Evolutionary conservation across 2,888 invertebrate species (phyloP), one percentile per base, ranked within the genome.

Genomic region (Acronicta alni): DNA sequence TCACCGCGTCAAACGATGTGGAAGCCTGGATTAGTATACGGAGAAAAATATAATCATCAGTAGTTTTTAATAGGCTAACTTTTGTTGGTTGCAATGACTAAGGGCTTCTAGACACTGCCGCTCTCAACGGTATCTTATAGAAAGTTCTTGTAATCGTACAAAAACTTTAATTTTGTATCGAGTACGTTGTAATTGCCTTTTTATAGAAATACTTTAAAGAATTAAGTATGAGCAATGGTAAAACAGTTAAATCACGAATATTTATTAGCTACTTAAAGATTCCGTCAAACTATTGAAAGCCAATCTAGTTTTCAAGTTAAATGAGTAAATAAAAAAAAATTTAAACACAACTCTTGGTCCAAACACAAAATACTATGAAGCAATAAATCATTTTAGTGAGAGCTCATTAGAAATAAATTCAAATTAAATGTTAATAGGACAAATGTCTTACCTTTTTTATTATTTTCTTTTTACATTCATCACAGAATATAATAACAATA

Each of bases 341-440:
- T 41, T 7, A 20, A 0, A n/a, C 3, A 7, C 3, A 10, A 18
- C 8, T 20, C 10, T 64, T 82, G 86, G 87, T 85, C 88, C 88
- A 88, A 87, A 84, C 84, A 81, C 73, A 73, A 68, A 57, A 73
- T 66, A 63, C 57, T 39, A 2, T 35, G 23, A 20, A 12, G 23
- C 3, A 15, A 35, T 35, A 66, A 58, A 65, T 48, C 39, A 70
- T 49, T 48, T 45, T 35, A 37, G 38, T 14, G 14, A 30, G 26
- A 15, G 23, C 23, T 32, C 16, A 18, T 46, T 56, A 37, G 3
- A 48, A 4, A 16, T 8, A 39, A 52, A 45, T 45, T 44, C 14
- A 10, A 44, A 41, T 18, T 55, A 46, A 66, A 43, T 37, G 12
- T 10, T 7, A 3, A 14, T 64, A 46, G 44, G 14, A 6, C 8